Base-by-base conservation (phyloP, 2,113 vertebrate genomes). In the Pholis gunnellus region DNA sequence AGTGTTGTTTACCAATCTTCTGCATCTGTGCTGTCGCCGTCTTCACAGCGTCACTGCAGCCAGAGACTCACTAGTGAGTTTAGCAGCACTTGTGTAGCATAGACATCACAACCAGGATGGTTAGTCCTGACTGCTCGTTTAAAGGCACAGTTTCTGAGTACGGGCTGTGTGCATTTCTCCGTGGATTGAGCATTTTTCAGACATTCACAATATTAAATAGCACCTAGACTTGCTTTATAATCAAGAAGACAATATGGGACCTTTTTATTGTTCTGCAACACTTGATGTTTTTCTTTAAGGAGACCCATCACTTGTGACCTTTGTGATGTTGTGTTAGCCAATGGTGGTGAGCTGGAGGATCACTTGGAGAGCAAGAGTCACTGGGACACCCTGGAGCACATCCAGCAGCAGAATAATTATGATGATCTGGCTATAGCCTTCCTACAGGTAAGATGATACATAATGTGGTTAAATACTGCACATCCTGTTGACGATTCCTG, bases 381-480 rank as follows among this genome's bases (percentile, higher is more conserved):
- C 86, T 94, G 94, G 94, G 87, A 82, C 60, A 93, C 88, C 0
- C 57, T 94, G 73, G 92, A 93, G 74, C 75, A 91, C 84, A 93
- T 94, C 38, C 94, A 94, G 69, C 69, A 85, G 72, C 72, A 90
- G 17, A 92, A 91, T 42, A 80, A 81, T n/a, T 94, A 92, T 1
- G 86, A 92, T 22, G 94, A 94, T 54, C 0, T 93, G 75, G 31
- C 60, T 2, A 84, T 94, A 70, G 92, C 94, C 1, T 94, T 94
- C 48, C 63, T 94, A 15, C 94, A 94, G 91, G 94, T 94, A 57
- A 31, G 38, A 64, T 46, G 4, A 25, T 25, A 46, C 18, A 34
- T 0, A 13, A 4, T 15, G 29, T 15, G 20, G 17, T 18, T 54
- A 14, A 60, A 15, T 38, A 27, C 48, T 29, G 3, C n/a, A 10